These are phyloP conservation scores for Poecilus cupreus DNA, from an alignment of 2,888 invertebrate species.

Conservation along the genomic window DNA sequence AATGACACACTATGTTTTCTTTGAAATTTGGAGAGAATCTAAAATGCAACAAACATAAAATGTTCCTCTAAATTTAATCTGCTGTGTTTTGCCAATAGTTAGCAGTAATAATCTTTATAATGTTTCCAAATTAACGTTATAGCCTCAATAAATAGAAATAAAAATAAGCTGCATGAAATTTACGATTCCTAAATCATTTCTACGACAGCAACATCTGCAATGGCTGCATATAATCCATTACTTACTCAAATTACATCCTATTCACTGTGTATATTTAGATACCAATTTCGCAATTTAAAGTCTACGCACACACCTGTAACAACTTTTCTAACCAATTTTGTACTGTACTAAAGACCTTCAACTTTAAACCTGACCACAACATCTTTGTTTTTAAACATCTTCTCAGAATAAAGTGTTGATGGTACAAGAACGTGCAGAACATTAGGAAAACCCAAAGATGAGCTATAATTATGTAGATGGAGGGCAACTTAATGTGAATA, in stretches of 20 bases:
- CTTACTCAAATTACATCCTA: too few species aligned
- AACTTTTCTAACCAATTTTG: background rate
- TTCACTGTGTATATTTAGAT: background rate
- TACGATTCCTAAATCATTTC: background rate
- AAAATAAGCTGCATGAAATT: background rate
- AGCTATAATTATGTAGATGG: background rate
- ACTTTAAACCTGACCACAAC: background rate
- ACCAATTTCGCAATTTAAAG: background rate
- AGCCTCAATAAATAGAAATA: background rate
- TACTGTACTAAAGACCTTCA: background rate
- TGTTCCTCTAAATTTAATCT: background rate
- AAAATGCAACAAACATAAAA: background rate
- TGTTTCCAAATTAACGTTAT: background rate
- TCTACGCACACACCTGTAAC: background rate
- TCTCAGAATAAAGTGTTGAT: background rate
- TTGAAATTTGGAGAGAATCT: too few species aligned
- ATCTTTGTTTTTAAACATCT: background rate
- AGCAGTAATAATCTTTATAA: background rate
- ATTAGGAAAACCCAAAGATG: background rate
- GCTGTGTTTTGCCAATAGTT: too few species aligned
- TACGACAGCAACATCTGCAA: too few species aligned
- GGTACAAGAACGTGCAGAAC: background rate
- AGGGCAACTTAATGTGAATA: background rate
- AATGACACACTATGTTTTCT: too few species aligned
- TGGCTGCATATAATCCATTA: background rate